Evolutionary conservation across 2,888 invertebrate genomes (phyloP), one percentile per base, ranked within the genome.

Genomic region (Sarcophaga rosellei): DNA sequence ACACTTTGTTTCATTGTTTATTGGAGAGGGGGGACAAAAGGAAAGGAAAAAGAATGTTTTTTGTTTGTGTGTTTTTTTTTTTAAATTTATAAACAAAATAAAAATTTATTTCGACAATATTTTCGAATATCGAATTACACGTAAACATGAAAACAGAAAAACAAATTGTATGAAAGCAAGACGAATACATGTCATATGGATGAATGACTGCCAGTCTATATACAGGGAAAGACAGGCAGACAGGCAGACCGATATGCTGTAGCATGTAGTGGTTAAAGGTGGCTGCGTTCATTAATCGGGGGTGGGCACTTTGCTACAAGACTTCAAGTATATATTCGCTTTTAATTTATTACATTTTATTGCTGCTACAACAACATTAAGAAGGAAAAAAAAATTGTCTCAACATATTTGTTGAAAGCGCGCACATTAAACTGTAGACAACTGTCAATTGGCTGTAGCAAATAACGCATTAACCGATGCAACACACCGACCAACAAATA

Each of bases 391-490:
- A 35, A 81, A 86, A 75, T 66, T 84, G 86, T 86, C 84, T 84
- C 84, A 86, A 86, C 86, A 86, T 86, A 84, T 86, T 84, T 78
- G 84, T 53, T 53, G 53, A 15, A 53, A 12, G 53, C 53, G 12
- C 84, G 78, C 86, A 84, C 86, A 86, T 87, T 88, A 86, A 84
- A 17, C 83, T 65, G 85, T 83, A 86, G 85, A 80, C 88, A 87
- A 88, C 88, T 88, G 88, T 88, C 89, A 89, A 88, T 88, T 88
- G 88, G 85, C 88, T 87, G 88, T 89, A 89, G 89, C 91, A 91
- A 91, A 91, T 91, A 90, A 91, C 90, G 90, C 91, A 90, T 91
- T 88, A 90, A 90, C 82, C 66, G 77, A 2, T 53, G 17, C 53
- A 53, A 53, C 15, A 3, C 17, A 15, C 23, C 35, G 35, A 57